Conservation (phyloP, 2,888 invertebrate genomes). For the Aporophyla lueneburgensis region DNA sequence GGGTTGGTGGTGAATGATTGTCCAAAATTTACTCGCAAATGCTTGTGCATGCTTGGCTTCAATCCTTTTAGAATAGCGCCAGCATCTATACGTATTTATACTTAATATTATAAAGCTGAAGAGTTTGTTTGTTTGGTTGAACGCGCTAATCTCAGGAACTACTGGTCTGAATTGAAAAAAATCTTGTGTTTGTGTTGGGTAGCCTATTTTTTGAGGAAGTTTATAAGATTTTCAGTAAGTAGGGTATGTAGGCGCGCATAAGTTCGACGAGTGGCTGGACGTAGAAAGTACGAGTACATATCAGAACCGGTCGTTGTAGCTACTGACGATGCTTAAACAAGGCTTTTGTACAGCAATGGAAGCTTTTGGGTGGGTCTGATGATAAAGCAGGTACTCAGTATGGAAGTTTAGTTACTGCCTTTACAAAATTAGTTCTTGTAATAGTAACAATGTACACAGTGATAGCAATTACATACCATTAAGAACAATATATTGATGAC, state of each 20-base stretch:
- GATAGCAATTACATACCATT: neutral
- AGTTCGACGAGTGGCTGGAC: neutral
- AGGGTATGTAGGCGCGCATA: neutral
- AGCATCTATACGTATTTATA: no score
- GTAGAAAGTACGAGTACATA: neutral
- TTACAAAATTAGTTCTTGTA: neutral
- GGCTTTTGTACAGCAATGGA: neutral
- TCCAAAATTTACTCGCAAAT: constrained; percentile 7
- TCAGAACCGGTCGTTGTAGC: neutral
- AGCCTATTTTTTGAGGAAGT: no score
- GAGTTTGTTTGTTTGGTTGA: no score
- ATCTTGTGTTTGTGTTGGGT: no score
- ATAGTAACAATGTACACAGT: neutral
- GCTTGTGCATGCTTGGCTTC: neutral
- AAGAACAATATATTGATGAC: neutral
- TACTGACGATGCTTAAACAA: neutral
- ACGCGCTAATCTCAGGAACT: no score
- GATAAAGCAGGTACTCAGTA: neutral
- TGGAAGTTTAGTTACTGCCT: neutral
- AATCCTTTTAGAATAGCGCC: neutral
- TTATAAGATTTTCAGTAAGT: neutral
- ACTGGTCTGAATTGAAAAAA: no score
- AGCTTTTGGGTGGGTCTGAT: neutral
- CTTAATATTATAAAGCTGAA: no score
- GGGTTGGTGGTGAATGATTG: neutral